Evolutionary conservation across 2,113 vertebrate genomes (phyloP).

Genomic region (Xiphias gladius): DNA sequence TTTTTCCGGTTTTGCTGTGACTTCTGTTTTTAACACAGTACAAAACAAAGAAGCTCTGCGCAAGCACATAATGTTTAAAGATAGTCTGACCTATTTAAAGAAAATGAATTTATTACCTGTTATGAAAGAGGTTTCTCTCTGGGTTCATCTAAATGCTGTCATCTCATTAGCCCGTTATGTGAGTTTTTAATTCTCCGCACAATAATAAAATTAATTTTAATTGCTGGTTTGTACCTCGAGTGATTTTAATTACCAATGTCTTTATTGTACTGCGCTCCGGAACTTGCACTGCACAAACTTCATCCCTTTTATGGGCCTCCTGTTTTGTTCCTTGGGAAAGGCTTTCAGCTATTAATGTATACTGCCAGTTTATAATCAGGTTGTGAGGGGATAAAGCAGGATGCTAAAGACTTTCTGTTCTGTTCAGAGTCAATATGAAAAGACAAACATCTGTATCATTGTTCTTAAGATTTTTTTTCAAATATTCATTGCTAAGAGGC

Average conservation of each 20-base stretch:
- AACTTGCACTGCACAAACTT: slow-evolving; percentile 38
- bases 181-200: slow-evolving; percentile 49
- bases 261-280: slow-evolving; percentile 49
- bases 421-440: slow-evolving; percentile 1
- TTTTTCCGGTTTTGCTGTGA: slow-evolving; percentile 29
- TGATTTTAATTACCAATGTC: slow-evolving; percentile 72
- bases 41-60: slow-evolving; percentile 5
- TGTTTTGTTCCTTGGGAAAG: slow-evolving; percentile 50
- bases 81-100: slow-evolving; percentile 57
- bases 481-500: slow-evolving; percentile 22
- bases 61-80: slow-evolving; percentile 24
- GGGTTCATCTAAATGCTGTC: slow-evolving; percentile 53
- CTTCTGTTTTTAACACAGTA: slow-evolving; percentile 24
- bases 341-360: slow-evolving; percentile 49
- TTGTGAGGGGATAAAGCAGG: slow-evolving; percentile 36
- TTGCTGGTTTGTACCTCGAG: slow-evolving; percentile 58
- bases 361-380: slow-evolving; percentile 41
- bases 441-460: slow-evolving; percentile 29
- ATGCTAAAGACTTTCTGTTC: slow-evolving; percentile 46
- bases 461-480: not conserved
- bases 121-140: slow-evolving; percentile 31
- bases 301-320: slow-evolving; percentile 60
- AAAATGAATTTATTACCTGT: slow-evolving; percentile 48
- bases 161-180: slow-evolving; percentile 62
- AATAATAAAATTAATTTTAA: slow-evolving; percentile 69